Evolutionary conservation across 2,888 invertebrate species (phyloP).

Genomic region (Alitta virens): DNA sequence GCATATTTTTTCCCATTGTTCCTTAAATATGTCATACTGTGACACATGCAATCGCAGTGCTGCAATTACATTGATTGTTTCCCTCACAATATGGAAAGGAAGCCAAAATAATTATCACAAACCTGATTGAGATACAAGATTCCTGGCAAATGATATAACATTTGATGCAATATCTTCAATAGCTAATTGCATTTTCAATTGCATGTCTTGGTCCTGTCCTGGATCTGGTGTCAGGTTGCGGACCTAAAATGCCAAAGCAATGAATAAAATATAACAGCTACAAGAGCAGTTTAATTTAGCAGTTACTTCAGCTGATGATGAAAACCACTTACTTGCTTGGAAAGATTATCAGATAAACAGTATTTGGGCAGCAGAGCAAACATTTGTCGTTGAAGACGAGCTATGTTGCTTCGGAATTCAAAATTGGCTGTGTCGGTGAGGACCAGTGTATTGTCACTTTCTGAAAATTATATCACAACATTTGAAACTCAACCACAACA

Average conservation of each 20-base stretch:
- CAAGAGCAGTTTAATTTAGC: no score
- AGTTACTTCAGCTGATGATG: no score
- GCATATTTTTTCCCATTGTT: no score
- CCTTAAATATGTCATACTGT: no score
- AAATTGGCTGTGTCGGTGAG: slow-evolving; percentile 39
- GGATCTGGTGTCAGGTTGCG: slow-evolving; percentile 29
- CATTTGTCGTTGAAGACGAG: slow-evolving; percentile 73
- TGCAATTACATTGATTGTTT: no score
- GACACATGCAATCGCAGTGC: no score
- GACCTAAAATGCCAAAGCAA: slow-evolving; percentile 14
- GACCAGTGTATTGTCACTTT: slow-evolving; percentile 30
- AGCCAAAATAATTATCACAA: no score
- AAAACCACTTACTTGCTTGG: slow-evolving; percentile 32
- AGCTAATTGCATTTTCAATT: slow-evolving; percentile 37
- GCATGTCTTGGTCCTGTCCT: slow-evolving; percentile 31
- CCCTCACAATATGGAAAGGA: no score
- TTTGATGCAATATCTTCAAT: slow-evolving; percentile 50
- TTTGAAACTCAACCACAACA: no score
- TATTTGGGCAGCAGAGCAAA: slow-evolving; percentile 74
- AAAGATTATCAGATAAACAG: slow-evolving; percentile 42
- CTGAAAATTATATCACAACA: no score
- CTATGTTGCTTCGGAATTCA: slow-evolving; percentile 54
- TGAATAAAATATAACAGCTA: no score
- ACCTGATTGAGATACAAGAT: slow-evolving; percentile 45
- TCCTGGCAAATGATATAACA: slow-evolving; percentile 48